These are phyloP conservation scores for Notolepis coatsorum DNA, from an alignment of 2,797 vertebrate genomes.

Conservation along the genomic window DNA sequence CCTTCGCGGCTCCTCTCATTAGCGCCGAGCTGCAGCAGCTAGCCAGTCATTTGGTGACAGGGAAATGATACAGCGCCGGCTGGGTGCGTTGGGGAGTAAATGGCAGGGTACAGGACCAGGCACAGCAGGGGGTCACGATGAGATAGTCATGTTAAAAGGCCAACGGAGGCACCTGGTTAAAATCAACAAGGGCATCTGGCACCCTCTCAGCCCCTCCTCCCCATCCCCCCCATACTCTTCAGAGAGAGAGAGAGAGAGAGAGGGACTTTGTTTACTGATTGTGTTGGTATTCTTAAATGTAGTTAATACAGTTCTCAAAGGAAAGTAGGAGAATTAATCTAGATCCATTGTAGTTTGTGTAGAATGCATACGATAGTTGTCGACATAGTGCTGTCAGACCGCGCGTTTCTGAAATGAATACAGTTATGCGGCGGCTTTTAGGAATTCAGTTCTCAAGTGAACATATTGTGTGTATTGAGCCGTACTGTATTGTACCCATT, in stretches of 20 bases:
- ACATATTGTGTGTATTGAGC: too few species aligned
- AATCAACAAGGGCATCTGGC: conserved; percentile 65
- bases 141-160: conserved; percentile 89
- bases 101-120: conserved; percentile 88
- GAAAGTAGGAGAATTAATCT: too few species aligned
- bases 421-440: too few species aligned
- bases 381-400: too few species aligned
- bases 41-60: conserved; percentile 97
- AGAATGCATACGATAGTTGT: too few species aligned
- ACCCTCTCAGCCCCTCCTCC: conserved; percentile 52
- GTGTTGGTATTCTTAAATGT: not conserved
- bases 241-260: not conserved
- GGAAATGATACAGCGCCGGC: conserved; percentile 97
- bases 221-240: too few species aligned
- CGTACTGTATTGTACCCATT: too few species aligned
- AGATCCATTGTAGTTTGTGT: too few species aligned
- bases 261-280: conserved; percentile 7
- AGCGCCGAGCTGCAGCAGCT: conserved; percentile 81
- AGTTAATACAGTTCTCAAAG: too few species aligned
- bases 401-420: too few species aligned
- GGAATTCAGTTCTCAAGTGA: too few species aligned
- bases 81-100: conserved; percentile 93
- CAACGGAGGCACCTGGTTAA: conserved; percentile 79
- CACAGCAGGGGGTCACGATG: conserved; percentile 88
- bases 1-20: conserved; percentile 92